These are phyloP conservation scores for Morpho deidamia DNA, from an alignment of 2,888 invertebrate genomes.

Conservation along the genomic window DNA sequence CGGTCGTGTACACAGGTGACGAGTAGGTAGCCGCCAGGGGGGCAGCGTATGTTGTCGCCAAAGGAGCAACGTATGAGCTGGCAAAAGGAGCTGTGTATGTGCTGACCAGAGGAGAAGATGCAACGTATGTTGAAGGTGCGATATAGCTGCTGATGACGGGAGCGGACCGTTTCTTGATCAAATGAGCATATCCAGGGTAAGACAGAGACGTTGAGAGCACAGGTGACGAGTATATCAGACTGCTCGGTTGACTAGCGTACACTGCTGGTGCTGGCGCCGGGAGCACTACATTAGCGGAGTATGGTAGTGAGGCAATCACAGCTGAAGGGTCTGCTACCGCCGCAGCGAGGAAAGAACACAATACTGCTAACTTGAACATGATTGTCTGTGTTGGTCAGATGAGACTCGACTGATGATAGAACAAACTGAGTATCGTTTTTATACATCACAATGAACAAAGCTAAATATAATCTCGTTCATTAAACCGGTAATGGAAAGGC, in stretches of 20 bases:
- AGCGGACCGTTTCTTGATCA: conserved; percentile 30
- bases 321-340: conserved; percentile 50
- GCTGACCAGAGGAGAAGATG: conserved; percentile 13
- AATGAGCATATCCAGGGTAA: conserved; percentile 27
- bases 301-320: conserved; percentile 7
- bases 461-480: conserved; percentile 57
- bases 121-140: conserved; percentile 26
- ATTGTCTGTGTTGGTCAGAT: conserved; percentile 22
- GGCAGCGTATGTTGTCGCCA: conserved; percentile 33
- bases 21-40: conserved; percentile 31
- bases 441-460: conserved; percentile 54
- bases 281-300: conserved; percentile 14
- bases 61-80: conserved; percentile 17
- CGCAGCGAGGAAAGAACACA: conserved; percentile 69
- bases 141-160: conserved; percentile 17
- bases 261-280: conserved; percentile 23
- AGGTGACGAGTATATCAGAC: conserved; percentile 36
- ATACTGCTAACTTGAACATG: conserved; percentile 58
- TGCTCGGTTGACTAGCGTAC: conserved; percentile 28
- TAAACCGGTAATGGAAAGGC: conserved; percentile 57
- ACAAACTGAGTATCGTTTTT: conserved; percentile 45
- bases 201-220: conserved; percentile 28
- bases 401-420: conserved; percentile 30
- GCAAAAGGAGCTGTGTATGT: conserved; percentile 22
- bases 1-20: conserved; percentile 32